A percentile compares a stretch with the other conserved stretches of the same genome.
Conservation (phyloP, 2,113 vertebrate genomes). For the Myocastor coypus region DNA sequence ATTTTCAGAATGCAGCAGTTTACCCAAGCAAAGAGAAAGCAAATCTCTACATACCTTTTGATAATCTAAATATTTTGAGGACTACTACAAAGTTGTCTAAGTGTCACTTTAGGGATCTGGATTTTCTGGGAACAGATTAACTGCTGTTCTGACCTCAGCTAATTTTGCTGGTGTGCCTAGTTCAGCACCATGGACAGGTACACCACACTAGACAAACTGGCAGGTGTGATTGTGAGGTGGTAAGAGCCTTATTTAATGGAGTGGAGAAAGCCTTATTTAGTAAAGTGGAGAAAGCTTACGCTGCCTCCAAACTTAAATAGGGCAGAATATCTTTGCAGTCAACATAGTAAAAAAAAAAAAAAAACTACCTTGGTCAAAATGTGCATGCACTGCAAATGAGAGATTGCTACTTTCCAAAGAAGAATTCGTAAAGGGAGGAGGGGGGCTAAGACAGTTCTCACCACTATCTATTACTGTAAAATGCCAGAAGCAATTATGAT, state of each 20-base stretch:
- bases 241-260: not conserved
- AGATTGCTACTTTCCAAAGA: constrained; percentile 71
- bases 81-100: not conserved
- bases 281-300: constrained; percentile 4
- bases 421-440: constrained; percentile 19
- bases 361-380: constrained; percentile 39
- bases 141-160: not conserved
- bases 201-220: not conserved
- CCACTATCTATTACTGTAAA: constrained; percentile 76
- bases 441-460: constrained; percentile 35
- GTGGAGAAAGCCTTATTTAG: constrained; percentile 17
- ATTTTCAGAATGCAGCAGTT: constrained; percentile 48
- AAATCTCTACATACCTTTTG: constrained; percentile 7
- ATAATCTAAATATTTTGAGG: constrained; percentile 5
- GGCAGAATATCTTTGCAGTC: constrained; percentile 66
- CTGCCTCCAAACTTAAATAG: constrained; percentile 59
- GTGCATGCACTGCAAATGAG: constrained; percentile 59
- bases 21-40: not conserved
- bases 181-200: constrained; percentile 5
- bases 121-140: constrained; percentile 42
- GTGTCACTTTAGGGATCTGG: not conserved
- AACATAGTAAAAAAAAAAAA: constrained; percentile 1
- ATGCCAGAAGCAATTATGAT: constrained; percentile 80
- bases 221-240: not conserved
- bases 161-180: not conserved